Evolutionary conservation across 2,113 vertebrate species (phyloP), one percentile per base, ranked within the genome.

Genomic region (Phoenicopterus ruber): DNA sequence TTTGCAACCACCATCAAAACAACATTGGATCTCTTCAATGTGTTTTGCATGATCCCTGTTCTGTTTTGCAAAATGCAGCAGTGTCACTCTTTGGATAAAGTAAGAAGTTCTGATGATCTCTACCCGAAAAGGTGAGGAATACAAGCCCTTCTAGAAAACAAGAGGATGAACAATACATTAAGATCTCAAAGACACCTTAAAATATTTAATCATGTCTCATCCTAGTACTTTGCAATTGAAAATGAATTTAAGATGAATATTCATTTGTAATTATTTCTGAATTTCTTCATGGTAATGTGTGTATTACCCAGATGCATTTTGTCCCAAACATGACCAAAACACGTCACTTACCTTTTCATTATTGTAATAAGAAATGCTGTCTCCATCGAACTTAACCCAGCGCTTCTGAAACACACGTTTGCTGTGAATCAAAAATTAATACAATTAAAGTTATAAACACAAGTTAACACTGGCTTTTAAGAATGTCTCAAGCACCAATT

Each of bases 331-430:
- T 20, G 22, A 65, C 46, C 11, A 50, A 72, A 61, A 65, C 17
- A 78, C 3, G 7, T 17, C 67, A 69, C 97, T 97, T 97, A 99
- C 99, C 98, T 99, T 99, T 66, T 99, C 99, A 4, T 98, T 99
- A 96, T 99, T 99, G 97, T 99, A 99, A 93, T 99, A 99, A 74
- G 99, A 98, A 96, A 99, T 97, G 89, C 97, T 98, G 73, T 99
- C 98, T 32, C 99, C 99, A 69, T 99, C 98, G 61, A 99, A 99
- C 93, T 99, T 99, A 86, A 99, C 98, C 99, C 99, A 99, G 90
- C 99, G 98, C 97, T 98, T 99, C 96, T 99, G 99, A 98, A 99
- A 99, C 91, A 99, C 98, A 32, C 98, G 86, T 29, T 99, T 99
- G 88, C 99, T 99, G 95, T 71, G 92, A 97, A 97, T 87, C 11